Percentiles rank a stretch among this genome's conserved stretches.
Evolutionary conservation across 2,113 vertebrate species (phyloP).

Genomic region (Aix galericulata): DNA sequence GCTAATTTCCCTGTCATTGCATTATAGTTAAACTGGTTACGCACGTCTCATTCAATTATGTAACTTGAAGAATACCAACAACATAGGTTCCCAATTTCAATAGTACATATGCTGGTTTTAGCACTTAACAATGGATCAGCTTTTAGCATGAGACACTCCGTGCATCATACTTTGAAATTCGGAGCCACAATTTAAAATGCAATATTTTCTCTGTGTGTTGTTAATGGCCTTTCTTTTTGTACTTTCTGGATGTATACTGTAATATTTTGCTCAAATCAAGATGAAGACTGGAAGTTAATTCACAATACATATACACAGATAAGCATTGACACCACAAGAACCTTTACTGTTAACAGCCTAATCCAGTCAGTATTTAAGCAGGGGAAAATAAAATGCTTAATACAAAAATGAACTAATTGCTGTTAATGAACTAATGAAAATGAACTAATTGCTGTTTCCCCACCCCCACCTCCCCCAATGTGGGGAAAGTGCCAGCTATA

Average conservation of each 20-base stretch:
- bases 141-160: constrained; percentile 7
- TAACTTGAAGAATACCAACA: constrained; percentile 38
- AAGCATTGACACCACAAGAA: background rate
- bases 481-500: background rate
- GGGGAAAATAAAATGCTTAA: background rate
- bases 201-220: background rate
- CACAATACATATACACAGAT: background rate
- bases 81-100: constrained; percentile 28
- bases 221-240: constrained; percentile 9
- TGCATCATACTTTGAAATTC: background rate
- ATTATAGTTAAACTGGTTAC: constrained; percentile 36
- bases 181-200: background rate
- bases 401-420: background rate
- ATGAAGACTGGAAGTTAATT: constrained; percentile 2
- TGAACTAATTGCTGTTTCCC: background rate
- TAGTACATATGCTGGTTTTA: background rate
- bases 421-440: background rate
- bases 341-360: background rate
- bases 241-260: background rate
- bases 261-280: constrained; percentile 19
- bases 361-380: background rate
- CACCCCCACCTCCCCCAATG: background rate
- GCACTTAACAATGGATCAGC: constrained; percentile 26
- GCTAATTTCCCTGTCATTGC: constrained; percentile 60
- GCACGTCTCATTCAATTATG: constrained; percentile 40